Evolutionary conservation across 2,888 invertebrate species (phyloP).

Genomic region (Chaitophorus viminalis): DNA sequence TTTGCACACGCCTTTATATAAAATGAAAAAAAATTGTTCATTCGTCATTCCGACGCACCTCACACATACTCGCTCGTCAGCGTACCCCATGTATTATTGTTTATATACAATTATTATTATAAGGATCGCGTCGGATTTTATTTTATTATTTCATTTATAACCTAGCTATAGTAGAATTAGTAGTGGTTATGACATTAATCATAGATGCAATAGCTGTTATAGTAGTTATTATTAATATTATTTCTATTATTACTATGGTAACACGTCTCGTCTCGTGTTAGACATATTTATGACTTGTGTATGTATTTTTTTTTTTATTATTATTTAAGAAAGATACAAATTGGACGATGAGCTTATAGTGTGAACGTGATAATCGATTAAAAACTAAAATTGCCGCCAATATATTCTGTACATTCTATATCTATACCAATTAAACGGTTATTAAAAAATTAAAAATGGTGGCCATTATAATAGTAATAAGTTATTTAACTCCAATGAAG

Average conservation of each 20-base stretch:
- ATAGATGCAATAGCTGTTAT: neutral
- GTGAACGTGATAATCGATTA: neutral
- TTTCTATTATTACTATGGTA: slow-evolving; percentile 2
- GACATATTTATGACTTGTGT: neutral
- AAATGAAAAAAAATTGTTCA: neutral
- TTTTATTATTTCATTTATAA: neutral
- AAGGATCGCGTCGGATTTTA: neutral
- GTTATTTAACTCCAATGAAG: neutral
- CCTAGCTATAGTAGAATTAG: neutral
- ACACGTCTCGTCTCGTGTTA: neutral
- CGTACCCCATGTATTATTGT: neutral
- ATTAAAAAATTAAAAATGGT: neutral
- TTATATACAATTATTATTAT: neutral
- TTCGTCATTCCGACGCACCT: neutral
- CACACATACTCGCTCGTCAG: neutral
- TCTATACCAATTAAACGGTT: too few species aligned
- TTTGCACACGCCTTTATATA: neutral
- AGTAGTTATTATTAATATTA: neutral
- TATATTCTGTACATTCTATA: neutral
- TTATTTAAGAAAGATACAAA: slow-evolving; percentile 2
- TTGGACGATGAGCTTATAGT: slow-evolving; percentile 22
- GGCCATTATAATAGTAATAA: slow-evolving; percentile 17
- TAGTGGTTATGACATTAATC: neutral
- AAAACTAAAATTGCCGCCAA: neutral
- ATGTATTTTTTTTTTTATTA: neutral